Conservation (phyloP, 37 sponge, comb jelly and placozoan genomes). For the Eunapius fragilis region DNA sequence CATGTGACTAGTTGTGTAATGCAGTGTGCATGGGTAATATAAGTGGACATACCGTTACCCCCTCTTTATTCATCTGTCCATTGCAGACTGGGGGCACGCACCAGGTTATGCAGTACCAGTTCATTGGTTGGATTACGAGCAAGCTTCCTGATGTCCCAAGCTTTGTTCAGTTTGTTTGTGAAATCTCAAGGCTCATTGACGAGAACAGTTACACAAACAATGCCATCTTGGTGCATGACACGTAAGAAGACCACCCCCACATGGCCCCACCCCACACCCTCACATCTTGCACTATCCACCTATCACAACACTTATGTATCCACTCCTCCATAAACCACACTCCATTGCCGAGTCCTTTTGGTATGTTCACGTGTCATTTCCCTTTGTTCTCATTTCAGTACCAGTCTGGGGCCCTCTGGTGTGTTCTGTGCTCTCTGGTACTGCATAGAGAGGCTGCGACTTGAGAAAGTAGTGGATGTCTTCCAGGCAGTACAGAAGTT, state of each 20-base stretch:
- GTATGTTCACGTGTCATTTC: neutral
- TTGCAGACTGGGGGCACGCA: conserved; percentile 24
- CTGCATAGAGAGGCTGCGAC: conserved; percentile 60
- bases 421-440: conserved; percentile 53
- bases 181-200: neutral
- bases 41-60: too few species aligned
- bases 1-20: neutral
- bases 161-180: conserved; percentile 40
- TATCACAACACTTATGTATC: too few species aligned
- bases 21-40: neutral
- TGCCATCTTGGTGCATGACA: conserved; percentile 42
- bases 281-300: too few species aligned
- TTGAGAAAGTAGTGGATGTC: conserved; percentile 67
- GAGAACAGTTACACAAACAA: neutral
- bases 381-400: conserved; percentile 17
- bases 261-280: too few species aligned
- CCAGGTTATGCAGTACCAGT: conserved; percentile 40
- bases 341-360: too few species aligned
- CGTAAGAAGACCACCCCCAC: conserved; percentile 16
- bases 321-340: too few species aligned
- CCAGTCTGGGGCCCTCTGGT: conserved; percentile 62
- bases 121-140: conserved; percentile 44
- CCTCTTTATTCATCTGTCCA: too few species aligned
- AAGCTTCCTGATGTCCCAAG: conserved; percentile 3
- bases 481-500: conserved; percentile 64